These are phyloP conservation scores for Bryconaethiops microstoma DNA, from an alignment of 2,797 vertebrate genomes.

Conservation along the genomic window DNA sequence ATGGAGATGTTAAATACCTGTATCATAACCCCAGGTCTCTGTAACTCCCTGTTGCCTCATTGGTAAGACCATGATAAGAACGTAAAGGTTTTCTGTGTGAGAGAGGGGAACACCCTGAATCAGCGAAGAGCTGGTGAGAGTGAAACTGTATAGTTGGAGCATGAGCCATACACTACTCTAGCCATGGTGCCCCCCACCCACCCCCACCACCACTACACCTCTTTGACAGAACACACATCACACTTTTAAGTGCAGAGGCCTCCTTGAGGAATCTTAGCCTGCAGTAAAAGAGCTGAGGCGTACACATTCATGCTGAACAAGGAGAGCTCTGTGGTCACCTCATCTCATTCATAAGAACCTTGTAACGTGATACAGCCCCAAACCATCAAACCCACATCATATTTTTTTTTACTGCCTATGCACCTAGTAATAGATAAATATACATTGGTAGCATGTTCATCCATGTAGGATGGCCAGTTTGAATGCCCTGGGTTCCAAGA, in stretches of 20 bases:
- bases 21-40: background rate
- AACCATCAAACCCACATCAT: conserved; percentile 8
- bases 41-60: background rate
- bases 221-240: conserved; percentile 58
- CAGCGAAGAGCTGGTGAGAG: background rate
- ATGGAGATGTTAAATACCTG: background rate
- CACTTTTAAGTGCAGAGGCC: conserved; percentile 62
- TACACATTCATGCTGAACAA: conserved; percentile 67
- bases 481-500: background rate
- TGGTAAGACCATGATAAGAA: background rate
- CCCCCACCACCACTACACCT: background rate
- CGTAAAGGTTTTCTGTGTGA: background rate
- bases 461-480: background rate
- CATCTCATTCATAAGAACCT: conserved; percentile 32
- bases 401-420: conserved; percentile 14
- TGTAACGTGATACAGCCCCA: conserved; percentile 20
- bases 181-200: no score
- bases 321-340: conserved; percentile 67
- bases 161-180: background rate
- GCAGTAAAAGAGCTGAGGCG: conserved; percentile 63
- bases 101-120: background rate
- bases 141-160: background rate
- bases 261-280: conserved; percentile 72
- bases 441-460: conserved; percentile 5
- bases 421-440: conserved; percentile 40